Percentiles rank a stretch among this genome's conserved stretches.
phyloP scores from a whole-genome alignment of 2,888 invertebrate species.

The Melipona beecheii region DNA sequence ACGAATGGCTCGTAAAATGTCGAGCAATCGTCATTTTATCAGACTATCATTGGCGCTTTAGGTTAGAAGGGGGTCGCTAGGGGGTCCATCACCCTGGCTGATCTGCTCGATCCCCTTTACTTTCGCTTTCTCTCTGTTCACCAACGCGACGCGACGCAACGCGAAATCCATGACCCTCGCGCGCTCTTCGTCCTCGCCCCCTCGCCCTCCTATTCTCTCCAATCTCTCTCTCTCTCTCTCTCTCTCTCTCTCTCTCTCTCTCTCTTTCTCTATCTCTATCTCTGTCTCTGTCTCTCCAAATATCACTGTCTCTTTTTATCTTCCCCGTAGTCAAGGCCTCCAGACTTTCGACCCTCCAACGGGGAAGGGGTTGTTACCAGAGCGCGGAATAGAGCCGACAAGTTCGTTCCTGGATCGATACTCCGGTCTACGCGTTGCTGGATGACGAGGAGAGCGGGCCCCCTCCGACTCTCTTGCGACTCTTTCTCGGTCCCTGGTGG shows the following conservation, averaged over 20 bases:
- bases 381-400: slow-evolving; percentile 42
- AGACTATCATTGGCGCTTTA: slow-evolving; percentile 16
- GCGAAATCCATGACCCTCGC: slow-evolving; percentile 52
- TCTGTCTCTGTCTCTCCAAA: neutral
- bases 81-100: neutral
- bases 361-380: slow-evolving; percentile 39
- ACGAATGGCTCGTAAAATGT: slow-evolving; percentile 3
- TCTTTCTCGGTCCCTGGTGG: slow-evolving; percentile 51
- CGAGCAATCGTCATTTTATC: slow-evolving; percentile 2
- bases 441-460: slow-evolving; percentile 12
- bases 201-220: neutral
- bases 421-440: slow-evolving; percentile 42
- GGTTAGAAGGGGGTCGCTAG: neutral
- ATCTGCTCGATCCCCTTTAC: slow-evolving; percentile 14
- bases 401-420: slow-evolving; percentile 60
- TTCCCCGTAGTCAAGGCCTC: slow-evolving; percentile 59
- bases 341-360: slow-evolving; percentile 60
- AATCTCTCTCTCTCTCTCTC: neutral
- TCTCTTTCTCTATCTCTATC: neutral
- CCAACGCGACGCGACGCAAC: neutral
- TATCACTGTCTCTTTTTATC: slow-evolving; percentile 13
- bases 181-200: neutral
- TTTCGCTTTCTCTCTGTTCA: slow-evolving; percentile 29
- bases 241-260: neutral
- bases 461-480: neutral